Conservation (phyloP, 1,140 invertebrate genomes). For the Hermatobates lingyangjiaoensis region DNA sequence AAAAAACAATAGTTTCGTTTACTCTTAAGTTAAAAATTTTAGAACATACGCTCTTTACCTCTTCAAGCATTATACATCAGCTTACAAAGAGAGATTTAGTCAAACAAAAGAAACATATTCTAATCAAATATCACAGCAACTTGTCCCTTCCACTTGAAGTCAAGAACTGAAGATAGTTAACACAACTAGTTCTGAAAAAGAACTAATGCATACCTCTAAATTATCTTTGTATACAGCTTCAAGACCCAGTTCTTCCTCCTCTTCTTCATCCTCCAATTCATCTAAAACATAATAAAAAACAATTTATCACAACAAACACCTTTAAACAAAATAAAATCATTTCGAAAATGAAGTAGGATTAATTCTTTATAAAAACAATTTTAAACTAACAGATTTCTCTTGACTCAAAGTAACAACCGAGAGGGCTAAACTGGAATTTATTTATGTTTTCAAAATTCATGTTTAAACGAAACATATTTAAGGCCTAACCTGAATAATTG, state of each 20-base stretch:
- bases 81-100: neutral
- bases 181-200: neutral
- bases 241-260: slow-evolving; percentile 44
- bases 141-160: neutral
- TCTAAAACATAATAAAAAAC: slow-evolving; percentile 19
- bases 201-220: slow-evolving; percentile 30
- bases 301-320: neutral
- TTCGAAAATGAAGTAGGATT: too few relatives aligned
- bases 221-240: slow-evolving; percentile 51
- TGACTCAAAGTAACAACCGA: too few relatives aligned
- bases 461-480: too few relatives aligned
- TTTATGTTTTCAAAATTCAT: too few relatives aligned
- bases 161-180: neutral
- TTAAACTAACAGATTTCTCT: too few relatives aligned
- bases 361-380: too few relatives aligned
- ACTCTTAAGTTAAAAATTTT: neutral
- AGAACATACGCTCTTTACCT: neutral
- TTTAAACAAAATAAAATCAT: neutral
- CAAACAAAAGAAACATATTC: neutral
- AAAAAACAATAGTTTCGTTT: neutral
- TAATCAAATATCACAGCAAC: neutral
- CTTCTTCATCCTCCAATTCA: slow-evolving; percentile 39
- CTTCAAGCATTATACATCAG: neutral
- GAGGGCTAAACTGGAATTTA: too few relatives aligned
- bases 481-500: too few relatives aligned